These are phyloP conservation scores for Enteromius thamalakanensis DNA, from an alignment of 2,797 vertebrate genomes.

Conservation along the genomic window DNA sequence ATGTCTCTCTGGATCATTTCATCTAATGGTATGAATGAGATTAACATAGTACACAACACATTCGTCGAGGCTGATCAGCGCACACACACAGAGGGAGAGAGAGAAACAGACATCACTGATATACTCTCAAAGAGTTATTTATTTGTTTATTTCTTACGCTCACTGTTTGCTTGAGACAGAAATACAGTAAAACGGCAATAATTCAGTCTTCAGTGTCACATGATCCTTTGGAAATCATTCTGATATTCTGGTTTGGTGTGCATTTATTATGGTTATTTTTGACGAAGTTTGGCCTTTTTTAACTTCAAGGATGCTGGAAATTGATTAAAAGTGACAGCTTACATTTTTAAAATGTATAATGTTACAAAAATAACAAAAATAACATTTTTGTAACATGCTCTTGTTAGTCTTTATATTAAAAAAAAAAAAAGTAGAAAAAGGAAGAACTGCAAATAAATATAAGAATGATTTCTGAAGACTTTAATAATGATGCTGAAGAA, in stretches of 20 bases:
- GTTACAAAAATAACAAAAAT: no score
- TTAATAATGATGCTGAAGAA: not conserved
- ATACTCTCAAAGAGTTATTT: no score
- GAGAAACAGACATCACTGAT: no score
- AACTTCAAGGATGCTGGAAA: not conserved
- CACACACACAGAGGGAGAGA: not conserved
- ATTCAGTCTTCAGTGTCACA: not conserved
- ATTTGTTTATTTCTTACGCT: no score
- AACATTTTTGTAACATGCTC: no score
- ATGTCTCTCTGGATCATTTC: constrained; percentile 4
- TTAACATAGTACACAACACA: not conserved
- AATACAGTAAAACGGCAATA: not conserved
- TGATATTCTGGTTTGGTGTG: not conserved
- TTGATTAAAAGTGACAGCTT: not conserved
- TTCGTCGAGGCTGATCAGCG: not conserved
- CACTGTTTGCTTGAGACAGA: not conserved
- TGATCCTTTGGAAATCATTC: not conserved
- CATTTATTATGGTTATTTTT: no score
- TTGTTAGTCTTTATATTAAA: no score
- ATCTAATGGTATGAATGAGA: constrained; percentile 25
- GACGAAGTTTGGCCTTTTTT: no score
- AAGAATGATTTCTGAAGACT: not conserved
- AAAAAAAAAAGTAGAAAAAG: no score
- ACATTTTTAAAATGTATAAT: not conserved
- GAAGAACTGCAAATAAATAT: not conserved